phyloP scores from a whole-genome alignment of 2,888 invertebrate species.

The Agriopis marginaria region DNA sequence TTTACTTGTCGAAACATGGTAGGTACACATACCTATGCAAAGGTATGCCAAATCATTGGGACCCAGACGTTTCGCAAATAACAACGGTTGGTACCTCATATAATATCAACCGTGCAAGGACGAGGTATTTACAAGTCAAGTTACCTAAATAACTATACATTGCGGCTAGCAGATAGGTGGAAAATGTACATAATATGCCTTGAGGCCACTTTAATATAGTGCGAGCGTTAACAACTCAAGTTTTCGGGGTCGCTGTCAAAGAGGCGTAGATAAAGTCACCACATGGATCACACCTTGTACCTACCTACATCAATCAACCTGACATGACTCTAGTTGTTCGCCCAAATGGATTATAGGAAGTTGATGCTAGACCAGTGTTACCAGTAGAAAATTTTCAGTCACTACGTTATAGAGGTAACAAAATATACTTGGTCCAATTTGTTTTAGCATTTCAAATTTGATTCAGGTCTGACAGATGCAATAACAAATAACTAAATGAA shows the following conservation, averaged over 20 bases:
- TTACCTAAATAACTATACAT: neutral
- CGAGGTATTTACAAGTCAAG: neutral
- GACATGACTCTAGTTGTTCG: conserved; percentile 83
- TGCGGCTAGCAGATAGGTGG: conserved; percentile 8
- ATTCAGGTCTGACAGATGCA: too few relatives aligned
- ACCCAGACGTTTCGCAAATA: too few relatives aligned
- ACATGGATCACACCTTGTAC: conserved; percentile 69
- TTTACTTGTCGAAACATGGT: neutral
- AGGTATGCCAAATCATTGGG: too few relatives aligned
- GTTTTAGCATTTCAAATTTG: too few relatives aligned
- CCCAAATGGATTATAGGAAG: conserved; percentile 85
- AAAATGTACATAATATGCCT: conserved; percentile 15
- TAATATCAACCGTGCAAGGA: neutral
- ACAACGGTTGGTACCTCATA: neutral
- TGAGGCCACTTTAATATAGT: conserved; percentile 52
- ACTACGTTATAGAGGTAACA: too few relatives aligned
- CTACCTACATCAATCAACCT: conserved; percentile 81
- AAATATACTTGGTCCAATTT: too few relatives aligned
- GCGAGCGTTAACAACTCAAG: conserved; percentile 64
- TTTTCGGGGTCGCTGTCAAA: conserved; percentile 68
- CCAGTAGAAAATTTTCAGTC: conserved; percentile 28
- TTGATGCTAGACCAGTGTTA: conserved; percentile 56
- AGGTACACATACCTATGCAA: neutral
- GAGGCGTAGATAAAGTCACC: conserved; percentile 77
- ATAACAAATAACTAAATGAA: too few relatives aligned